These are phyloP conservation scores for Merodon equestris DNA, from an alignment of 2,888 invertebrate genomes.

Conservation along the genomic window DNA sequence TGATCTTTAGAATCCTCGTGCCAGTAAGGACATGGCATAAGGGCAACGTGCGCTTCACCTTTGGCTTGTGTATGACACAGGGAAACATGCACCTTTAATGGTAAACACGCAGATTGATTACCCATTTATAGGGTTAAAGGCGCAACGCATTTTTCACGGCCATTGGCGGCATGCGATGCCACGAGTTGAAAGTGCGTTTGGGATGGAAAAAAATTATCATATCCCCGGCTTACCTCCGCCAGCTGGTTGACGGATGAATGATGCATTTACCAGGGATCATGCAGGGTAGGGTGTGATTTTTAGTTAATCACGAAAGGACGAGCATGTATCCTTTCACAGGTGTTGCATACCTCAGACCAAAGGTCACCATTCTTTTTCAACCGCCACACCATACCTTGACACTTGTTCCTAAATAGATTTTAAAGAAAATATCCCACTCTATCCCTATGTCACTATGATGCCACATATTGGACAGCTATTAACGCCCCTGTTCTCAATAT, in stretches of 20 bases:
- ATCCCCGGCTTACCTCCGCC: conserved; percentile 21
- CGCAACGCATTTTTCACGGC: conserved; percentile 33
- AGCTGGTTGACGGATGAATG: conserved; percentile 25
- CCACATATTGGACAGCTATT: conserved; percentile 68
- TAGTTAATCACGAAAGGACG: no score
- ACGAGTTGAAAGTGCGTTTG: conserved; percentile 64
- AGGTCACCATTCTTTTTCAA: neutral
- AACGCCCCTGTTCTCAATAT: conserved; percentile 61
- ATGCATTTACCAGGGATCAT: conserved; percentile 24
- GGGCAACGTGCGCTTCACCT: conserved; percentile 51
- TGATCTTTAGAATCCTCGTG: conserved; percentile 55
- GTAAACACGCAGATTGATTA: conserved; percentile 61
- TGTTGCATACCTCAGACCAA: neutral
- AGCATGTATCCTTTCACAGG: neutral
- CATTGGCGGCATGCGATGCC: conserved; percentile 19
- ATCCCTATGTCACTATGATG: conserved; percentile 25
- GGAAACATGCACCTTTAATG: conserved; percentile 35
- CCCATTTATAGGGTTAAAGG: conserved; percentile 47
- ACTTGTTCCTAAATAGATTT: neutral
- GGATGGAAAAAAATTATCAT: conserved; percentile 51
- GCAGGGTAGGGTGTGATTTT: no score
- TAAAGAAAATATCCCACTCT: neutral
- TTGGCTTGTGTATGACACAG: conserved; percentile 40
- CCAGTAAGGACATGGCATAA: conserved; percentile 23
- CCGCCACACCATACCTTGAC: neutral